Evolutionary conservation across 2,113 vertebrate species (phyloP).

Genomic region (Jacana jacana): DNA sequence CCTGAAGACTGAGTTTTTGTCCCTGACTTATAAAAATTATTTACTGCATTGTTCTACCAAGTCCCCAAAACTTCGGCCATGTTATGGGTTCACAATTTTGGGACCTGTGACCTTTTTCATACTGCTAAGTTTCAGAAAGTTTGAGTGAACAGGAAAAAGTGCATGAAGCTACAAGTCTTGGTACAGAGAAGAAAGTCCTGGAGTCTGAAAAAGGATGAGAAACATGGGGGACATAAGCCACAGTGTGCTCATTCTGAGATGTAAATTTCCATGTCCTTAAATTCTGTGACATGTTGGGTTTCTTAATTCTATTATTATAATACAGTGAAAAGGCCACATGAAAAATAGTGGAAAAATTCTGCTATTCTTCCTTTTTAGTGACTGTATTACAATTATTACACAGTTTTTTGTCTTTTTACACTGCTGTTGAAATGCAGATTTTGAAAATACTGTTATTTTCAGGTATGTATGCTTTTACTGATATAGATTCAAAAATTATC

Average conservation of each 20-base stretch:
- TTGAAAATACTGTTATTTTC: not conserved
- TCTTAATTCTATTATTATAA: not conserved
- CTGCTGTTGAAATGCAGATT: not conserved
- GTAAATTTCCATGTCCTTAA: not conserved
- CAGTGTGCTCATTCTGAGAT: not conserved
- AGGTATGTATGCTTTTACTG: not conserved
- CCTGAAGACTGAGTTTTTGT: not conserved
- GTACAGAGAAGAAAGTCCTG: not conserved
- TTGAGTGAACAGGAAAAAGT: not conserved
- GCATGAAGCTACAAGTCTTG: accelerated
- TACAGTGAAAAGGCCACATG: not conserved
- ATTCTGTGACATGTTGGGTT: not conserved
- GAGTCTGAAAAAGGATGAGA: not conserved
- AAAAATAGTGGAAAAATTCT: not conserved
- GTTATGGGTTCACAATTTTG: not conserved
- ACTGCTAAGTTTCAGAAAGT: not conserved
- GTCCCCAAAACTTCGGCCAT: not conserved
- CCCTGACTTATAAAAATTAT: not conserved
- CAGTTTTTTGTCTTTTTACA: not conserved
- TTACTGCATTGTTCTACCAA: not conserved
- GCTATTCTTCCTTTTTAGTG: not conserved
- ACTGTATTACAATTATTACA: not conserved
- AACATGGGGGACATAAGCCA: not conserved
- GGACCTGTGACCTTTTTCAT: not conserved
- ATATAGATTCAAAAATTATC: not conserved